Conservation (phyloP, 2,797 vertebrate genomes). For the Ptychobarbus kaznakovi region DNA sequence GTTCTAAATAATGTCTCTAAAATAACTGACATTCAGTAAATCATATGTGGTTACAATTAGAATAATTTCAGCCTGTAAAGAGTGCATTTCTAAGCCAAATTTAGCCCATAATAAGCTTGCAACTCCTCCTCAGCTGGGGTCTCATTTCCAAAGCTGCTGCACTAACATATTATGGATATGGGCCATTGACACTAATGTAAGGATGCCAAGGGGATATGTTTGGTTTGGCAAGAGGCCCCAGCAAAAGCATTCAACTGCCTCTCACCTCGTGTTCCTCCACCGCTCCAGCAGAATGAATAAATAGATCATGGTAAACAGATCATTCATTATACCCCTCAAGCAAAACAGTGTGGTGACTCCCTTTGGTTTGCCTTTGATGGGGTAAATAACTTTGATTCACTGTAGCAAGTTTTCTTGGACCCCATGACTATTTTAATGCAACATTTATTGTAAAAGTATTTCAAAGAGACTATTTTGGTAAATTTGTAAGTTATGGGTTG, state of each 20-base stretch:
- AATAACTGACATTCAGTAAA: conserved; percentile 39
- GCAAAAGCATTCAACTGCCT: conserved; percentile 51
- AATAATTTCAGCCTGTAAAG: conserved; percentile 19
- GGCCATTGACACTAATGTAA: conserved; percentile 52
- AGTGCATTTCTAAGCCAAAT: conserved; percentile 41
- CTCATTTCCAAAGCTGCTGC: conserved; percentile 50
- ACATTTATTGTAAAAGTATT: not conserved
- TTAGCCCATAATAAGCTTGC: conserved; percentile 40
- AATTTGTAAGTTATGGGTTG: not conserved
- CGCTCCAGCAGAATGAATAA: conserved; percentile 48
- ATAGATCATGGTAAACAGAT: conserved; percentile 54
- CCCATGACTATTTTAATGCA: not conserved
- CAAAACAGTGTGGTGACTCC: conserved; percentile 34
- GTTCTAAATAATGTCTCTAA: conserved; percentile 26
- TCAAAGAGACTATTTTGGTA: not conserved
- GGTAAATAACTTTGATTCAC: conserved; percentile 19
- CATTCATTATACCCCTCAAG: conserved; percentile 40
- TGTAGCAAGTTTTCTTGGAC: not conserved
- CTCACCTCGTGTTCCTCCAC: conserved; percentile 51
- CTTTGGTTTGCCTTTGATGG: conserved; percentile 29
- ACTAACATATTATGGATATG: conserved; percentile 49
- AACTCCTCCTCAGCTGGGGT: conserved; percentile 37
- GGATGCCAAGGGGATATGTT: conserved; percentile 54
- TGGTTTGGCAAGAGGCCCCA: conserved; percentile 49
- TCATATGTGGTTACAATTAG: conserved; percentile 40